Base-by-base conservation (phyloP, 2,113 vertebrate genomes). In the Ophiodon elongatus region DNA sequence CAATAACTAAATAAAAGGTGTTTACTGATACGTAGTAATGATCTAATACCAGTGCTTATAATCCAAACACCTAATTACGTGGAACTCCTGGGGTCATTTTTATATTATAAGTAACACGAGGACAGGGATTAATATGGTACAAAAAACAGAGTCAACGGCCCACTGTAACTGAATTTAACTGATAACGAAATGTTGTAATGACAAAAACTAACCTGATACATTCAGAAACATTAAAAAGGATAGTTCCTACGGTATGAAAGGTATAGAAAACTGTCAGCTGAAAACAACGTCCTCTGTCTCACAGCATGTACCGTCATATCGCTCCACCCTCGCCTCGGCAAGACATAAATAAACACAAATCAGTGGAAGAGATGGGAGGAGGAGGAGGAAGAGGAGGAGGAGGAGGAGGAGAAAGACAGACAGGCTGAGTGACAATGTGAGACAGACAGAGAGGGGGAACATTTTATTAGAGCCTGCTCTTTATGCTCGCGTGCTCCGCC, bases 401-500 rank as follows among this genome's bases (percentile, higher is more conserved):
- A 82, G 62, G 9, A 29, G 63, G 70, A 73, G 60, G 60, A 52
- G 57, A 8, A 6, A 65, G 74, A 73, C 52, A 82, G 74, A 79
- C 67, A 68, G 68, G 35, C 54, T 33, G 59, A 39, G 70, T 80
- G 76, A 80, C 37, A 25, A 80, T 43, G 56, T 37, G 62, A 37
- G 70, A 50, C 59, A 43, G 60, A 63, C 27, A 45, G 66, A 75
- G 66, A 64, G 63, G 64, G 50, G 59, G 59, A 27, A 57, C 64
- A 47, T 81, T 88, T 88, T 83, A 90, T 88, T 71, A 81, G 62
- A 67, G 54, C 64, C 41, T 64, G 69, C 69, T 85, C 80, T 85
- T 85, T 79, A 85, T 65, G 64, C 76, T 80, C 9, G 4, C 52
- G 63, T 13, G 50, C 66, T 54, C 76, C 23, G 65, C 77, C 45